Evolutionary conservation across 2,888 invertebrate genomes (phyloP), one percentile per base, ranked within the genome.

Genomic region (Sinhomidia bicolor): DNA sequence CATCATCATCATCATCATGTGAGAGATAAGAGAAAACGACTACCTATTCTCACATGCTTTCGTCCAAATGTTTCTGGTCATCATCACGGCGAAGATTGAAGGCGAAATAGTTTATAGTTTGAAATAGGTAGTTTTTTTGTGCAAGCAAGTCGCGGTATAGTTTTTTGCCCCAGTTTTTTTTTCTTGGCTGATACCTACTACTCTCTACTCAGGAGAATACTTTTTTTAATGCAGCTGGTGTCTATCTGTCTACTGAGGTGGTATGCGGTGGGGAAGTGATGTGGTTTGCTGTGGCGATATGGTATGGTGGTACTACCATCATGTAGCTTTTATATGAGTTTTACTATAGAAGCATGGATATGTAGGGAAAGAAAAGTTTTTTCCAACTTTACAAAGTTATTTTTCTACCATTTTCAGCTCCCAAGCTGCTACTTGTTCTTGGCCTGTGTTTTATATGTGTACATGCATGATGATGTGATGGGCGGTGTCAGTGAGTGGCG

Each of bases 321-420:
- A 5, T 4, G 20, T 60, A 60, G 17, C 1, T 2, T 60, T 4
- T 60, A 9, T 17, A 17, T 60, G 17, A 14, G 4, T 23, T 23
- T 60, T 17, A n/a, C 17, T 36, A n/a, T n/a, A 10, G n/a, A 68
- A 20, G 36, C 32, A 17, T n/a, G n/a, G n/a, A n/a, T n/a, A n/a
- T n/a, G n/a, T n/a, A n/a, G n/a, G n/a, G 4, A 68, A 12, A 20
- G 44, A 74, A 71, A 74, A 74, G 9, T 41, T 74, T 68, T 68
- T 68, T 74, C 14, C 10, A 3, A 10, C 47, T 74, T 20, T 74
- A 0, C n/a, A 41, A 62, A 80, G 79, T 79, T 80, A 44, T 41
- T 62, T 74, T 84, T 74, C 54, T 54, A 71, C 36, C 17, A 54
- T 44, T 83, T 83, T 83, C 12, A 54, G 65, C 60, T 74, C 83